Percentiles rank a stretch among this genome's conserved stretches.
Conservation (phyloP, 2,113 vertebrate species). For the Melanotaenia duboulayi region DNA sequence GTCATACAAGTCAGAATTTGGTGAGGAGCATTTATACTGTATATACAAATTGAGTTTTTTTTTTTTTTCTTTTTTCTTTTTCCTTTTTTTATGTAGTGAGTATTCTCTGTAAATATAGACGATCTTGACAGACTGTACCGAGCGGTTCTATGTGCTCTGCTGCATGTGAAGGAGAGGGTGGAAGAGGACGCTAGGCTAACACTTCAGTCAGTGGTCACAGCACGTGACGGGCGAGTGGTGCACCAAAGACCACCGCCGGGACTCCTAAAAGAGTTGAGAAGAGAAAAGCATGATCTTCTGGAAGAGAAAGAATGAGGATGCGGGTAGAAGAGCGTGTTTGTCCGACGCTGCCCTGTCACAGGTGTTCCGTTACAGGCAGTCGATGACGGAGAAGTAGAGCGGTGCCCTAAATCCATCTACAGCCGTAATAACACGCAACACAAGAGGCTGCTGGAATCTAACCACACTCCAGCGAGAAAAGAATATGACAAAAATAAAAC, state of each 20-base stretch:
- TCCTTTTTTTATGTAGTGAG: conserved; percentile 51
- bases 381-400: conserved; percentile 54
- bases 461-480: conserved; percentile 58
- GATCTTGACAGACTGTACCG: conserved; percentile 59
- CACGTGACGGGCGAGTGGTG: conserved; percentile 10
- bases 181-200: conserved; percentile 36
- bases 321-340: conserved; percentile 5
- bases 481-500: conserved; percentile 41
- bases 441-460: conserved; percentile 58
- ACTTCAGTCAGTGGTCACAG: conserved; percentile 69
- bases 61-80: conserved; percentile 20
- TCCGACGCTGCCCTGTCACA: conserved; percentile 59
- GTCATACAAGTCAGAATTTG: conserved; percentile 93
- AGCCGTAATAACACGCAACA: conserved; percentile 54
- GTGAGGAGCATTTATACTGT: conserved; percentile 95
- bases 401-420: conserved; percentile 58
- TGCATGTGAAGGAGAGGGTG: conserved; percentile 29
- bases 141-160: conserved; percentile 65
- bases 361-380: conserved; percentile 55
- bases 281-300: conserved; percentile 14
- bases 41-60: conserved; percentile 78
- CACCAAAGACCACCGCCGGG: not conserved
- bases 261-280: conserved; percentile 13
- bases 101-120: conserved; percentile 71
- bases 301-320: conserved; percentile 20